Base-by-base conservation (phyloP, 2,113 vertebrate species). In the Formicarius rufipectus region DNA sequence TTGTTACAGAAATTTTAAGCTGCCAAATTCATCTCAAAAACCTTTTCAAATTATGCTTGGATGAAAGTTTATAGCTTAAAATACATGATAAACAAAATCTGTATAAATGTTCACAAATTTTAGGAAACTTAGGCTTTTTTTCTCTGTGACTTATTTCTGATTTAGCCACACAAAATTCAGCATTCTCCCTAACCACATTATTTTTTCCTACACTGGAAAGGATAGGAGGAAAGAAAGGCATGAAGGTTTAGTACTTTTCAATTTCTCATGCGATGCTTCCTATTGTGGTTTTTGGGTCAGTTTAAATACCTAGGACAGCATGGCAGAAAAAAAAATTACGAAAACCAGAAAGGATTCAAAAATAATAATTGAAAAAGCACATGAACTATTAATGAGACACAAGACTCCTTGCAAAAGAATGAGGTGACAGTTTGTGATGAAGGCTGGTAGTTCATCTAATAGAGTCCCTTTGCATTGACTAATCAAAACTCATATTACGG, bases 11-110 rank as follows among this genome's bases (percentile, higher is more conserved):
- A 95, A 82, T 86, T 66, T 37, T 84, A 91, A 91, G 23, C 14
- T 93, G 84, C 52, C 80, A 94, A 69, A 69, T 77, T 95, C 58
- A 84, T 96, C 79, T 93, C 58, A 91, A 92, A 85, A 68, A 52
- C 13, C 53, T 82, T 79, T 86, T 93, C 60, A 82, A 62, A 23
- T 55, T 64, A 14, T 50, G 37, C 50, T 60, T 87, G 24, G 12
- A 40, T 53, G 37, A 66, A n/a, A 42, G 21, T 67, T 55, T 21
- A 20, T 92, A 81, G 23, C 58, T 97, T 89, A 97, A 97, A 96
- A 84, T 53, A 68, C 66, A 37, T 64, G 33, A 73, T 81, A 68
- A 77, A 81, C 56, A 55, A 63, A 95, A 89, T 58, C 72, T 93
- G 58, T n/a, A 95, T 71, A 90, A 93, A 94, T 77, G 73, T 95